Percentiles rank a stretch among this genome's conserved stretches.
Evolutionary conservation across 2,113 vertebrate species (phyloP).

Genomic region (Bos indicus): DNA sequence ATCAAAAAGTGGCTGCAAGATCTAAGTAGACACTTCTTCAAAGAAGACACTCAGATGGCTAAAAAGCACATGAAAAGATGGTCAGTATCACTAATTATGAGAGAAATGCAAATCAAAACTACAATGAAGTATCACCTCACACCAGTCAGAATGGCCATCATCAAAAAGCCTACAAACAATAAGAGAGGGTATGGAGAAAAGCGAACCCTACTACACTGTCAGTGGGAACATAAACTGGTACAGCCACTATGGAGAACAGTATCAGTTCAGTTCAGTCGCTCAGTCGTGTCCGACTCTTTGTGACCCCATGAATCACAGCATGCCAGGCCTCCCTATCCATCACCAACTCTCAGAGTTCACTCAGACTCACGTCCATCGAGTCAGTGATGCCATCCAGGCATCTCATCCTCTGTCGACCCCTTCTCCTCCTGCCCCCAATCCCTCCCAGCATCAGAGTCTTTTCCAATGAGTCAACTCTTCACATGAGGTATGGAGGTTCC

Average conservation of each 20-base stretch:
- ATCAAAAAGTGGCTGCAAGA: background rate
- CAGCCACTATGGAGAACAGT: background rate
- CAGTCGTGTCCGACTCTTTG: too few relatives aligned
- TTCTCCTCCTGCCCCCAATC: too few relatives aligned
- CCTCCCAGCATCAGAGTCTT: too few relatives aligned
- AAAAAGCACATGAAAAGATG: background rate
- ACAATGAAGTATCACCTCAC: background rate
- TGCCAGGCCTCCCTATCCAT: too few relatives aligned
- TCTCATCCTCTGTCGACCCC: too few relatives aligned
- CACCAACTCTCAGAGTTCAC: too few relatives aligned
- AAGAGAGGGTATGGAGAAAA: background rate
- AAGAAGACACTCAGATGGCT: background rate
- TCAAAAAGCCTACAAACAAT: background rate
- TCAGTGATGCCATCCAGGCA: too few relatives aligned
- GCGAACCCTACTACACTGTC: background rate
- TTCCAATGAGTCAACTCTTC: too few relatives aligned
- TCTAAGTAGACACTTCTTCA: background rate
- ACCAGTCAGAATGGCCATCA: background rate
- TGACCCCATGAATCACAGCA: too few relatives aligned
- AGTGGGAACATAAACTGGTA: background rate
- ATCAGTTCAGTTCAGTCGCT: too few relatives aligned
- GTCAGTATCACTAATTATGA: background rate
- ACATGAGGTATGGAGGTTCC: background rate
- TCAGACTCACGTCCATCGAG: too few relatives aligned
- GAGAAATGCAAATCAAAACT: background rate